Base-by-base conservation (phyloP, 2,888 invertebrate genomes). In the Lasioglossum figueresi region DNA sequence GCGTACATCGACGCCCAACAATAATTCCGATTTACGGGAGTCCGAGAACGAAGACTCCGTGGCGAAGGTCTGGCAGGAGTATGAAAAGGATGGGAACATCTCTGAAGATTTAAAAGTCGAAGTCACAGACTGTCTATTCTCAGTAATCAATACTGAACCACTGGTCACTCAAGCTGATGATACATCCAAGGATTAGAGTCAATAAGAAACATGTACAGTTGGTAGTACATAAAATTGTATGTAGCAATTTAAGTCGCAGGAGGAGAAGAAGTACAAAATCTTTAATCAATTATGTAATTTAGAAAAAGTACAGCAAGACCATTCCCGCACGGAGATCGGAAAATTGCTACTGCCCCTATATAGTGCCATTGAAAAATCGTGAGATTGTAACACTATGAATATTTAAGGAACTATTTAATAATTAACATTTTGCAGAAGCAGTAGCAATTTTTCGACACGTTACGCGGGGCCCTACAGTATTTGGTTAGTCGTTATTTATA, bases 51-150 rank as follows among this genome's bases (percentile, higher is more conserved):
- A 91, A 1, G 83, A 83, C 76, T 89, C 91, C 0, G 90, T 92
- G 45, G 87, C 90, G 34, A 92, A 93, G 37, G 89, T 88, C n/a
- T 92, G 92, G 90, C 82, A 90, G 45, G 88, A 92, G 79, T 91
- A 90, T 59, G 79, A 84, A 31, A 84, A 85, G 45, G 79, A 84
- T 56, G 37, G 52, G 34, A 84, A 82, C 68, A 74, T 78, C 27
- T 72, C 80, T 45, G 80, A 86, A 12, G 88, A 85, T 70, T 80
- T 87, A 40, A 89, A 83, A 16, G 70, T 79, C 0, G 88, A 86
- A 76, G 80, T 79, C 4, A 80, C 90, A 31, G 90, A 91, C 66
- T 84, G 86, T 59, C 74, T 90, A 19, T 89, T 90, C 40, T 85
- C 87, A 31, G 83, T 76, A 31, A 87, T 87, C 23, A 79, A 43